A percentile compares a stretch with the other conserved stretches of the same genome.
phyloP scores from a whole-genome alignment of 1,140 invertebrate genomes.

The Drosophila aff. region DNA sequence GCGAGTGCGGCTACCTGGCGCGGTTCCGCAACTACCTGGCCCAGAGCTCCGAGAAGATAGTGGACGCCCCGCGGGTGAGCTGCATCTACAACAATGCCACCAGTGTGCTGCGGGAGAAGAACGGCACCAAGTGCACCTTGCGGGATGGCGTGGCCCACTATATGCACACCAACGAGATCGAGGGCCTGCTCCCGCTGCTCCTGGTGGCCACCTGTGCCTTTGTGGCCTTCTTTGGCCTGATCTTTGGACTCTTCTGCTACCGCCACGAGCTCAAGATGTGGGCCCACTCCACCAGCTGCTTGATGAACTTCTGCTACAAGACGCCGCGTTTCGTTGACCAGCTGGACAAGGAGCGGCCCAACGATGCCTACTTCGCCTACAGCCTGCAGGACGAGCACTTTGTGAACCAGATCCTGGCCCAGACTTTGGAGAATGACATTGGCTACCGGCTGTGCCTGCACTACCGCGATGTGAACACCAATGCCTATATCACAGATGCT shows the following conservation, averaged over 20 bases:
- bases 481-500: slow-evolving; percentile 93
- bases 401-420: slow-evolving; percentile 93
- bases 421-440: slow-evolving; percentile 91
- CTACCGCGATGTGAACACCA: slow-evolving; percentile 94
- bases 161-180: slow-evolving; percentile 91
- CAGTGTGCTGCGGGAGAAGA: slow-evolving; percentile 88
- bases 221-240: slow-evolving; percentile 89
- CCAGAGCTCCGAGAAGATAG: slow-evolving; percentile 90
- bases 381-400: slow-evolving; percentile 95
- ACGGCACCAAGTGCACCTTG: slow-evolving; percentile 89
- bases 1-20: slow-evolving; percentile 93
- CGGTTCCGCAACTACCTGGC: slow-evolving; percentile 92
- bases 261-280: slow-evolving; percentile 93
- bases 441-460: slow-evolving; percentile 94
- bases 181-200: slow-evolving; percentile 92
- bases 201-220: slow-evolving; percentile 91
- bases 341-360: slow-evolving; percentile 93
- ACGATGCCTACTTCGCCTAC: slow-evolving; percentile 96
- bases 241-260: slow-evolving; percentile 92
- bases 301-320: slow-evolving; percentile 91
- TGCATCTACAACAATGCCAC: slow-evolving; percentile 90
- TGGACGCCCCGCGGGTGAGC: slow-evolving; percentile 89
- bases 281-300: slow-evolving; percentile 93
- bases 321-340: slow-evolving; percentile 90
- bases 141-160: slow-evolving; percentile 89